Evolutionary conservation across 2,888 invertebrate species (phyloP).

Genomic region (Athrips mouffetella): DNA sequence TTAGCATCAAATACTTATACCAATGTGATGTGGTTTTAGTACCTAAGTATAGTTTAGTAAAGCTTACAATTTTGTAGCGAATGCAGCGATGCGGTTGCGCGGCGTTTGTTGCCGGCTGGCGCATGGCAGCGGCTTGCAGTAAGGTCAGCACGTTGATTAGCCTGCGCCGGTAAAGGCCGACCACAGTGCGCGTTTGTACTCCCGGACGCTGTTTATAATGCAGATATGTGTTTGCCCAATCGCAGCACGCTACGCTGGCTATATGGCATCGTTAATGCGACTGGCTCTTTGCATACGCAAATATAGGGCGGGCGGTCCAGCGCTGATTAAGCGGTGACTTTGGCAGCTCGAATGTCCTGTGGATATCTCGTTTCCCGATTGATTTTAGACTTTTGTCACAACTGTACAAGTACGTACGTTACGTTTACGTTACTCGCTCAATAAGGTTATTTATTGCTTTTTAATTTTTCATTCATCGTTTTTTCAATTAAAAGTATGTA

Average conservation of each 20-base stretch:
- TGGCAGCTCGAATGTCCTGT: slow-evolving; percentile 49
- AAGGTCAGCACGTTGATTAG: slow-evolving; percentile 77
- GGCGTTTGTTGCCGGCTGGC: slow-evolving; percentile 55
- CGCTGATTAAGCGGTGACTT: slow-evolving; percentile 74
- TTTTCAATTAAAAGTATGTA: too few species aligned
- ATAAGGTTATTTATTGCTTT: too few species aligned
- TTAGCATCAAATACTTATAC: slow-evolving; percentile 1
- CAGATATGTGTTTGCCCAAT: slow-evolving; percentile 80
- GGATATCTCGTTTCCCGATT: slow-evolving; percentile 4
- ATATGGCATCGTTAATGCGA: slow-evolving; percentile 79
- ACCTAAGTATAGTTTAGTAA: slow-evolving; percentile 5
- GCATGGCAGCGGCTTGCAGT: slow-evolving; percentile 34
- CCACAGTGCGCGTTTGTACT: slow-evolving; percentile 76
- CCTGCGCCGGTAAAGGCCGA: slow-evolving; percentile 70
- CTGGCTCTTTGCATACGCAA: slow-evolving; percentile 78
- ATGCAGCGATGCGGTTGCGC: slow-evolving; percentile 30
- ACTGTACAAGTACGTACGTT: too few species aligned
- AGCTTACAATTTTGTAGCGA: slow-evolving; percentile 9
- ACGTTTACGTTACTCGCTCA: too few species aligned
- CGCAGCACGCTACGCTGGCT: slow-evolving; percentile 76
- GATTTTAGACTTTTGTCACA: background rate
- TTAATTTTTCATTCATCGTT: too few species aligned
- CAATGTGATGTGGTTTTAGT: background rate
- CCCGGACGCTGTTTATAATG: slow-evolving; percentile 77
- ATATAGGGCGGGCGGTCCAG: slow-evolving; percentile 74